Percentiles rank a stretch among this genome's conserved stretches.
Evolutionary conservation across 2,888 invertebrate species (phyloP).

Genomic region (Macrosiphum euphorbiae): DNA sequence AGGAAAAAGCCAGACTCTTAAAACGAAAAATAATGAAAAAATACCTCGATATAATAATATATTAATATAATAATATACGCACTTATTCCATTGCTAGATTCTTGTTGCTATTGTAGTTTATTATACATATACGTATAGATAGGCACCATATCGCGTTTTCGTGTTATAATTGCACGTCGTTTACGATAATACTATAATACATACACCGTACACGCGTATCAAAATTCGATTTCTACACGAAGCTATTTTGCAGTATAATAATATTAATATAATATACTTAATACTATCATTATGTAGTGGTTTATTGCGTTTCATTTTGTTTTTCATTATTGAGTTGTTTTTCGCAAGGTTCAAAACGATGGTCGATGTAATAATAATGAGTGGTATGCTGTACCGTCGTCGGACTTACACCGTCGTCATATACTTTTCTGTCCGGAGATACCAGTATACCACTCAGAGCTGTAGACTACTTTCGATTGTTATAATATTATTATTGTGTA

Average conservation of each 20-base stretch:
- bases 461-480: constrained; percentile 29
- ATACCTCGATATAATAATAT: neutral
- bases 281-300: neutral
- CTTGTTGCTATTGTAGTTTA: neutral
- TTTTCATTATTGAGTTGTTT: constrained; percentile 13
- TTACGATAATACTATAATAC: neutral
- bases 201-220: neutral
- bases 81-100: neutral
- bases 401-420: neutral
- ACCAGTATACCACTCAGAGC: neutral
- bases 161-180: constrained; percentile 8
- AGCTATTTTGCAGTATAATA: neutral
- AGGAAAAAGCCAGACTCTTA: neutral
- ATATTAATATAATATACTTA: neutral
- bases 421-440: neutral
- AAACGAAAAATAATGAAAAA: neutral
- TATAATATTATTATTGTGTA: neutral
- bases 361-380: neutral
- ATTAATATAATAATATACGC: neutral
- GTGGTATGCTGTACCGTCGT: neutral
- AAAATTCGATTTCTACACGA: constrained; percentile 28
- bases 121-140: neutral
- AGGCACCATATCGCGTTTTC: neutral
- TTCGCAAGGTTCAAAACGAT: neutral
- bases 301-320: neutral